Percentiles rank a stretch among this genome's conserved stretches.
Evolutionary conservation across 2,888 invertebrate species (phyloP).

Genomic region (Buathra laborator): DNA sequence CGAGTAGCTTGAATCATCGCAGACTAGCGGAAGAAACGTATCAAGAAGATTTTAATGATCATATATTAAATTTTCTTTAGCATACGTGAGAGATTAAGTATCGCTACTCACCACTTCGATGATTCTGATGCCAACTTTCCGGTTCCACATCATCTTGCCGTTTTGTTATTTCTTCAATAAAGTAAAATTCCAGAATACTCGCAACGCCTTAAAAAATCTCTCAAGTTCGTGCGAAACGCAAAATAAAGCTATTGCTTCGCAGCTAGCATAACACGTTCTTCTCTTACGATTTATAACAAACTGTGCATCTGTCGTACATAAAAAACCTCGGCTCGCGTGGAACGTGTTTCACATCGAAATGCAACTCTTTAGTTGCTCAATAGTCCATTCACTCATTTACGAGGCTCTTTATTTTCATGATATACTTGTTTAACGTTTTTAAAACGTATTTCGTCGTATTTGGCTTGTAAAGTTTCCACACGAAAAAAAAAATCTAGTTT

Average conservation of each 20-base stretch:
- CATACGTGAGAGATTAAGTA: not conserved
- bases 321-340: not conserved
- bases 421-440: not conserved
- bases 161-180: not conserved
- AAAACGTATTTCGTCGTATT: too few relatives aligned
- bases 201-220: not conserved
- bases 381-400: constrained; percentile 47
- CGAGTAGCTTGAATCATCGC: constrained; percentile 56
- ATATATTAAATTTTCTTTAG: not conserved
- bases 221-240: not conserved
- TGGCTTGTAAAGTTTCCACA: too few relatives aligned
- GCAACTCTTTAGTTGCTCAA: constrained; percentile 59
- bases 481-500: not conserved
- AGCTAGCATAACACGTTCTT: not conserved
- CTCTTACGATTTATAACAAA: constrained; percentile 4
- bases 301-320: not conserved
- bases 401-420: constrained; percentile 42
- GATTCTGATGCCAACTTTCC: constrained; percentile 83
- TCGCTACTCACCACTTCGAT: constrained; percentile 82
- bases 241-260: not conserved
- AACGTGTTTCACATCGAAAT: constrained; percentile 57
- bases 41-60: constrained; percentile 26
- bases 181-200: too few relatives aligned
- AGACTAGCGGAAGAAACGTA: constrained; percentile 42
- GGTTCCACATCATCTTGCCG: constrained; percentile 82